Conservation (phyloP, 2,113 vertebrate genomes). For the Dendrocopos noguchii region DNA sequence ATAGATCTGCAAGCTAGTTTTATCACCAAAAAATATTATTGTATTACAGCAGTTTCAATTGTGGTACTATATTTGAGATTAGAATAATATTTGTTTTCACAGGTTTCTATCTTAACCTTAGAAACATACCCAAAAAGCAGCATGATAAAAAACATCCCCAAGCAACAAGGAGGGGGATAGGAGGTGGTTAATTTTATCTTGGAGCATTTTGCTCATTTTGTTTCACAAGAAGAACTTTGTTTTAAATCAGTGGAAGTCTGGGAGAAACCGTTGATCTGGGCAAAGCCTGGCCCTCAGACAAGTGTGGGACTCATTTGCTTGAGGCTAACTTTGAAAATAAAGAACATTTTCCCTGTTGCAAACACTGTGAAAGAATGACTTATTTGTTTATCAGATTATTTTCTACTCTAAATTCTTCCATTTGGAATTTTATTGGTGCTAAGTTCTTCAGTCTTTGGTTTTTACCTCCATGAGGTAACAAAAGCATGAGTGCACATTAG, state of each 20-base stretch:
- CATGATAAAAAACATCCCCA: not conserved
- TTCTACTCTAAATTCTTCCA: not conserved
- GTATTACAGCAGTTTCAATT: constrained; percentile 34
- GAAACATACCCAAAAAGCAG: not conserved
- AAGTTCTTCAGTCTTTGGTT: not conserved
- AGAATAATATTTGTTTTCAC: constrained; percentile 24
- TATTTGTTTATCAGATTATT: not conserved
- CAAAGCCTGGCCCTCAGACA: not conserved
- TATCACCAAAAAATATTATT: constrained; percentile 41
- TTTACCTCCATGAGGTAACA: not conserved
- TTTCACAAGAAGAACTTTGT: not conserved
- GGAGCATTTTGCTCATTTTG: constrained; percentile 23
- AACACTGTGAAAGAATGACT: not conserved
- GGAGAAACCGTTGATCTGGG: not conserved
- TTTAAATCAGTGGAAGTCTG: not conserved
- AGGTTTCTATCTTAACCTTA: not conserved
- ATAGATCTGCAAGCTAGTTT: constrained; percentile 24
- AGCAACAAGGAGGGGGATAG: not conserved
- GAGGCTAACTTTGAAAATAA: not conserved
- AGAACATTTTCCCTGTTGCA: not conserved
- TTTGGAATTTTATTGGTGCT: not conserved
- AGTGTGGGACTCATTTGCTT: not conserved
- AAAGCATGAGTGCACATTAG: fast-evolving
- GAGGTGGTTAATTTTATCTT: constrained; percentile 1
- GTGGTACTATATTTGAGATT: not conserved